phyloP scores from a whole-genome alignment of 1,140 invertebrate genomes.

The Drosophila simulans region DNA sequence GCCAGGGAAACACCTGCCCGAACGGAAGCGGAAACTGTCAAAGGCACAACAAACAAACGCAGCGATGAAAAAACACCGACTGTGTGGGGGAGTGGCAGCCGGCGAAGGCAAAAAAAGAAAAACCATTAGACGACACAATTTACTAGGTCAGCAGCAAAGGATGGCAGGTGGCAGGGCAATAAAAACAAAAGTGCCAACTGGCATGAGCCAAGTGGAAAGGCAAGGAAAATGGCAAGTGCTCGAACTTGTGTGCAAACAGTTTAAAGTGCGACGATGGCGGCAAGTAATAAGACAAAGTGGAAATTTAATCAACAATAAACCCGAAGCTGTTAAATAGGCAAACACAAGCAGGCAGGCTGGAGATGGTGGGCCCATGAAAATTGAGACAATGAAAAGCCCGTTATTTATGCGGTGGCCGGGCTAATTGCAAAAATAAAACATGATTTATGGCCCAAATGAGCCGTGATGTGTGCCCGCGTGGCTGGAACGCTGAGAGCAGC shows the following conservation, averaged over 20 bases:
- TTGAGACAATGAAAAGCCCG: slow-evolving; percentile 77
- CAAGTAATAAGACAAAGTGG: slow-evolving; percentile 54
- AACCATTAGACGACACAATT: slow-evolving; percentile 74
- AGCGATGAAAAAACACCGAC: slow-evolving; percentile 7
- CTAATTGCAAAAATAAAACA: slow-evolving; percentile 81
- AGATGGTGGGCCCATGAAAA: slow-evolving; percentile 31
- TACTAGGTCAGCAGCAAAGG: slow-evolving; percentile 66
- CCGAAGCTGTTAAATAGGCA: slow-evolving; percentile 55
- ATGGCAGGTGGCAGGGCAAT: slow-evolving; percentile 62
- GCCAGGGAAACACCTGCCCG: slow-evolving; percentile 43
- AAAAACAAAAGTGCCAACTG: slow-evolving; percentile 57
- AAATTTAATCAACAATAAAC: slow-evolving; percentile 76
- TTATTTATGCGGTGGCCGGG: slow-evolving; percentile 75
- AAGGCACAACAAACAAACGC: slow-evolving; percentile 64
- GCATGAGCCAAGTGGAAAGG: slow-evolving; percentile 37
- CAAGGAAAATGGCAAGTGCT: slow-evolving; percentile 17
- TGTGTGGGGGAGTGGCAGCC: slow-evolving; percentile 1
- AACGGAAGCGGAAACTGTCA: slow-evolving; percentile 77
- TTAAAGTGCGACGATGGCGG: slow-evolving; percentile 56
- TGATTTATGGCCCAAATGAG: slow-evolving; percentile 63
- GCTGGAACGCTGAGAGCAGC: slow-evolving; percentile 5
- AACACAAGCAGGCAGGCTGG: slow-evolving; percentile 20
- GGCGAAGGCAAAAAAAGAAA: slow-evolving; percentile 50
- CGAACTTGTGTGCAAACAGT: slow-evolving; percentile 62
- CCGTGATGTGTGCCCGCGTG: slow-evolving; percentile 12